Percentiles rank a stretch among this genome's conserved stretches.
Evolutionary conservation across 2,113 vertebrate genomes (phyloP).

Genomic region (Polypterus bichir): DNA sequence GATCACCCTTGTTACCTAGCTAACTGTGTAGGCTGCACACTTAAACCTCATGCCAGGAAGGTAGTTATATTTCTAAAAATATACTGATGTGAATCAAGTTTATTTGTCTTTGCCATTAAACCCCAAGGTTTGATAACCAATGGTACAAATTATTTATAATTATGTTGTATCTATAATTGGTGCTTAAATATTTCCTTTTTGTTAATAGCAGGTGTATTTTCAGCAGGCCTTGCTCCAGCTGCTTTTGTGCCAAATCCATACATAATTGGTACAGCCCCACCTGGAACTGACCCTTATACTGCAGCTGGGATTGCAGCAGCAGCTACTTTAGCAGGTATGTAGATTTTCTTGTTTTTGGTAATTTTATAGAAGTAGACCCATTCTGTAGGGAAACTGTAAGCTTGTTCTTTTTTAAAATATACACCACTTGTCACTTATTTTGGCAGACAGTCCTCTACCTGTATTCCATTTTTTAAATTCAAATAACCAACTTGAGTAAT

Average conservation of each 20-base stretch:
- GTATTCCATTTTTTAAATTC: too few species aligned
- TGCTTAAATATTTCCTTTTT: constrained; percentile 15
- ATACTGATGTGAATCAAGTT: constrained; percentile 2
- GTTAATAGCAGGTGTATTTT: constrained; percentile 62
- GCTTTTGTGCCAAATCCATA: constrained; percentile 97
- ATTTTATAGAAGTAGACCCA: too few species aligned
- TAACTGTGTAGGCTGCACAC: too few species aligned
- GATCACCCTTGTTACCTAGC: too few species aligned
- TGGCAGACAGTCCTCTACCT: too few species aligned
- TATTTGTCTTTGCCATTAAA: constrained; percentile 13
- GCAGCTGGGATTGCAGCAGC: constrained; percentile 88
- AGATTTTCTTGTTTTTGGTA: neutral
- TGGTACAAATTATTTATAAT: neutral
- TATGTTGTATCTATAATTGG: neutral
- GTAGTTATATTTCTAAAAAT: too few species aligned
- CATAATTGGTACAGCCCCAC: constrained; percentile 88
- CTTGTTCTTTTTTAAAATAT: too few species aligned
- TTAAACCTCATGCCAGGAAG: too few species aligned
- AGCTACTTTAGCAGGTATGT: constrained; percentile 81
- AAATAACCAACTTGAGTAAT: too few species aligned
- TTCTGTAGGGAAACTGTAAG: too few species aligned
- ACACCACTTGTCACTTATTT: too few species aligned
- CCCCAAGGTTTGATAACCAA: constrained; percentile 7
- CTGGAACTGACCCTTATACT: constrained; percentile 88
- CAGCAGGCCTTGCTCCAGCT: constrained; percentile 83